These are phyloP conservation scores for Hylia prasina DNA, from an alignment of 2,113 vertebrate species.

Conservation along the genomic window DNA sequence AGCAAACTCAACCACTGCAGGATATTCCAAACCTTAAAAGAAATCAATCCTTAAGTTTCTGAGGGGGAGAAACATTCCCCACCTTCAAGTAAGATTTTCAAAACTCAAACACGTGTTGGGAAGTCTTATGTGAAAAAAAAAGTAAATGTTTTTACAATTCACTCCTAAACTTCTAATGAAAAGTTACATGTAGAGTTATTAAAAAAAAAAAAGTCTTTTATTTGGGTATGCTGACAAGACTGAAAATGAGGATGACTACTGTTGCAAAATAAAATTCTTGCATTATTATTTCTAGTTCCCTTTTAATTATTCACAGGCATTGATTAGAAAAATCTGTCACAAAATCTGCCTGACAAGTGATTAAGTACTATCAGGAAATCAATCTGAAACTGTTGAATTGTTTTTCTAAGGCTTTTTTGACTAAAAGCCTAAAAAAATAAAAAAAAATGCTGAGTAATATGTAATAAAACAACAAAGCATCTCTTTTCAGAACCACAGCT, in stretches of 20 bases:
- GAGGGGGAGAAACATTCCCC: neutral
- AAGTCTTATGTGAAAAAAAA: neutral
- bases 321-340: neutral
- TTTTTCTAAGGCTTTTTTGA: neutral
- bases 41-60: constrained; percentile 16
- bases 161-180: neutral
- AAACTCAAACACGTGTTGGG: neutral
- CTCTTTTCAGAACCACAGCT: neutral
- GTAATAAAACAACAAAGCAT: neutral
- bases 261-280: neutral
- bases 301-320: neutral
- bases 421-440: neutral
- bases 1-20: constrained; percentile 97
- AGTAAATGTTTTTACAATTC: neutral
- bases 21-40: constrained; percentile 89
- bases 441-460: neutral
- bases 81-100: neutral
- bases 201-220: neutral
- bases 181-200: neutral
- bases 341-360: neutral
- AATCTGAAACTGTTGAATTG: neutral
- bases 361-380: neutral
- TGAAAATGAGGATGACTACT: neutral
- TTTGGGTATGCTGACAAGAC: neutral
- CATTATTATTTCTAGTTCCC: neutral